Evolutionary conservation across 2,113 vertebrate species (phyloP).

Genomic region (Rhinolophus ferrumequinum): DNA sequence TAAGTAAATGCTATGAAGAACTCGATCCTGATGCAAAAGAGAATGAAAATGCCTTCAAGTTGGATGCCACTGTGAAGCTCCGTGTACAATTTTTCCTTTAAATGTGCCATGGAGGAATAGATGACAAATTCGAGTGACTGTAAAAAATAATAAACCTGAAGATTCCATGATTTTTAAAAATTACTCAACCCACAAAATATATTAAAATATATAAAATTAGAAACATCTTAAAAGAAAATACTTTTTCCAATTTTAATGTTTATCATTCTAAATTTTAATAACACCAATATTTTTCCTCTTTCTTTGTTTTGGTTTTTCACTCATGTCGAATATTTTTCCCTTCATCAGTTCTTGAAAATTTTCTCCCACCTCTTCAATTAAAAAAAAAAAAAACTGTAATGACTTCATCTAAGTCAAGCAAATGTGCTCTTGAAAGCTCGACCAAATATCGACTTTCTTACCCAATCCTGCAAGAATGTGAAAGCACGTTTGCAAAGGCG

Average conservation of each 20-base stretch:
- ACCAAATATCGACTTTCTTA: conserved; percentile 60
- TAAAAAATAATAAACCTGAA: conserved; percentile 25
- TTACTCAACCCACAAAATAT: background rate
- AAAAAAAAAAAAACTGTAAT: background rate
- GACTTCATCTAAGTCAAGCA: conserved; percentile 54
- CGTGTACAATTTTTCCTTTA: background rate
- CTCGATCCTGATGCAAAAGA: conserved; percentile 5
- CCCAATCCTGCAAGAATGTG: conserved; percentile 63
- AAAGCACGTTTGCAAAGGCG: conserved; percentile 41
- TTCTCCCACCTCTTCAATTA: conserved; percentile 31
- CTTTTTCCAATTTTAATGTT: conserved; percentile 10
- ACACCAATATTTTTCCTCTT: background rate
- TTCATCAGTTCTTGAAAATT: background rate
- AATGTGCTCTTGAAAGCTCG: conserved; percentile 37
- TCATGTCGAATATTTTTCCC: background rate
- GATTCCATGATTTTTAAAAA: background rate
- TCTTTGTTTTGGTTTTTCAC: conserved; percentile 28
- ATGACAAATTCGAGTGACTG: background rate
- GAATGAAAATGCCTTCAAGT: background rate
- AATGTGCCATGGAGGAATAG: background rate
- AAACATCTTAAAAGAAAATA: conserved; percentile 1
- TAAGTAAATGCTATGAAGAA: conserved; percentile 61
- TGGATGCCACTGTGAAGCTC: background rate
- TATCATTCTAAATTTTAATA: conserved; percentile 46
- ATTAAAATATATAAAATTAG: conserved; percentile 3